Evolutionary conservation across 2,113 vertebrate genomes (phyloP).

Genomic region (Bothrops jararaca): DNA sequence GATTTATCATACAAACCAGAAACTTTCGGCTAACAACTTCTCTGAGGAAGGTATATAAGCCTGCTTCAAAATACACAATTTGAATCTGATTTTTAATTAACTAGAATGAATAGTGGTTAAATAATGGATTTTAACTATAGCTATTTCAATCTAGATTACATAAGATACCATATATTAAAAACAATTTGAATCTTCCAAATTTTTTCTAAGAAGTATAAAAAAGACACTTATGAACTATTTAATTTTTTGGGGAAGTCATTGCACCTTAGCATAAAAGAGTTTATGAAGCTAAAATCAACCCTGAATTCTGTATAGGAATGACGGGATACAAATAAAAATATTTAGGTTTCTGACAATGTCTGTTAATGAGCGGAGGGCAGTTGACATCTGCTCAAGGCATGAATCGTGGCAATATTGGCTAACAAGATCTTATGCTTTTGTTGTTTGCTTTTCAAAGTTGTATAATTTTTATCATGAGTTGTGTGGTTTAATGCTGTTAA

Average conservation of each 20-base stretch:
- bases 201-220: not conserved
- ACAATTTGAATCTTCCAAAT: not conserved
- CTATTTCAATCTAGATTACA: not conserved
- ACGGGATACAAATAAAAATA: not conserved
- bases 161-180: not conserved
- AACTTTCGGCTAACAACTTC: not conserved
- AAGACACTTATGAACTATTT: not conserved
- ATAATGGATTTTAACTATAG: not conserved
- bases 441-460: not conserved
- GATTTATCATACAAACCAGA: not conserved
- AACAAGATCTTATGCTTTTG: not conserved
- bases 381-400: not conserved
- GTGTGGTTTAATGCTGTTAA: not conserved
- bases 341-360: not conserved
- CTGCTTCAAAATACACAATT: not conserved
- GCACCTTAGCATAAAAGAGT: not conserved
- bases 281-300: not conserved
- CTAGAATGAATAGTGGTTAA: not conserved
- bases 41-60: too few relatives aligned
- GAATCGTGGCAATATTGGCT: not conserved
- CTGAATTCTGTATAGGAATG: not conserved
- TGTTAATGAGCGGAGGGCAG: too few relatives aligned
- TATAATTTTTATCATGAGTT: not conserved
- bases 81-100: not conserved
- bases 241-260: not conserved